Conservation (phyloP, 2,888 invertebrate species). For the Cataglyphis cursor region DNA sequence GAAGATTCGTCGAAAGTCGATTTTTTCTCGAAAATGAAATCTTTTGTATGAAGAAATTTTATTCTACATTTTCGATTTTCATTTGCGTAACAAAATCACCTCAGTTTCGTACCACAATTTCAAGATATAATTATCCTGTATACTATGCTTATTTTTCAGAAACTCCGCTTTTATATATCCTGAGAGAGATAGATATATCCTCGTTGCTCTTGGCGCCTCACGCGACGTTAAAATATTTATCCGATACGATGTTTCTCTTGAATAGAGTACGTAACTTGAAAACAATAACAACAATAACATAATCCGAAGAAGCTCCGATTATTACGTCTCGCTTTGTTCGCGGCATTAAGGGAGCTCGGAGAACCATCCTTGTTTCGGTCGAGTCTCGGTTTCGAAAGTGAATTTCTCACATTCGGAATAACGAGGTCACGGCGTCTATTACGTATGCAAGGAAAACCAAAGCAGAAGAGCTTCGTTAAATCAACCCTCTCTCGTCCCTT, state of each 20-base stretch:
- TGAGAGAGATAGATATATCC: neutral
- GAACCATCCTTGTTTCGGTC: constrained; percentile 12
- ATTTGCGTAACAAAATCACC: no score
- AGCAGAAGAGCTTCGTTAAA: constrained; percentile 53
- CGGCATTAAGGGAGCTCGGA: neutral
- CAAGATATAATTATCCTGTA: neutral
- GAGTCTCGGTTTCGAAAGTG: constrained; percentile 20
- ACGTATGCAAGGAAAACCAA: constrained; percentile 53
- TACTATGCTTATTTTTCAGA: neutral
- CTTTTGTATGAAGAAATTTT: neutral
- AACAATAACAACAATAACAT: neutral
- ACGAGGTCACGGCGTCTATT: constrained; percentile 45
- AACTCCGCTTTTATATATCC: neutral
- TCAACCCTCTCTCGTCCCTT: neutral
- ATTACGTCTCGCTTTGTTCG: neutral
- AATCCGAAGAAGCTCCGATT: constrained; percentile 5
- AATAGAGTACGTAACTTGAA: neutral
- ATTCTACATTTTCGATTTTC: neutral
- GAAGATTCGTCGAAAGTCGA: neutral
- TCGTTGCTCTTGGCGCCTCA: neutral
- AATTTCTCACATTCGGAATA: constrained; percentile 41
- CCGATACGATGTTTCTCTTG: neutral
- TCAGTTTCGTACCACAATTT: neutral
- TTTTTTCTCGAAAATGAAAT: neutral
- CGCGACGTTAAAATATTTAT: neutral